These are phyloP conservation scores for Magallana gigas DNA, from an alignment of 1,140 invertebrate genomes.

Conservation along the genomic window DNA sequence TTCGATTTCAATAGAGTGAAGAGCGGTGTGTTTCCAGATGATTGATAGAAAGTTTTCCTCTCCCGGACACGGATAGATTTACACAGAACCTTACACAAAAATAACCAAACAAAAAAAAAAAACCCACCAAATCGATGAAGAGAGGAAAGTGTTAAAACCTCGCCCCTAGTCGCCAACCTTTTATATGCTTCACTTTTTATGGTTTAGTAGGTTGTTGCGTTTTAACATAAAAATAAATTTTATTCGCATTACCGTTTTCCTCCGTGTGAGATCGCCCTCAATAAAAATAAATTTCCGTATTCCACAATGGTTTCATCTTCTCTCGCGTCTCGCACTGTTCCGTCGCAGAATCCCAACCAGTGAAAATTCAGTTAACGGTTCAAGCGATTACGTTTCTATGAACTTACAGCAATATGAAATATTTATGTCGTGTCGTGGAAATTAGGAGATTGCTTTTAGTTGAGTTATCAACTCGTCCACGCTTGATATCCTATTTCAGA, in stretches of 20 bases:
- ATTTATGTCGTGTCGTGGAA: constrained; percentile 26
- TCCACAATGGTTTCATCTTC: not conserved
- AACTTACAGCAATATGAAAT: constrained; percentile 28
- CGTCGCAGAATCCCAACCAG: not conserved
- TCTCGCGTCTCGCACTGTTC: not conserved
- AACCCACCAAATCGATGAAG: not conserved
- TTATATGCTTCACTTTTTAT: constrained; percentile 8
- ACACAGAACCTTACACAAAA: not conserved
- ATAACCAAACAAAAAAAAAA: not conserved
- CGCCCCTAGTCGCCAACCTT: not conserved
- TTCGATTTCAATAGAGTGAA: no score
- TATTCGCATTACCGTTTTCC: constrained; percentile 3
- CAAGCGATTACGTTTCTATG: constrained; percentile 14
- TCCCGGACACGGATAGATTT: no score
- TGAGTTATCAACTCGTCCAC: constrained; percentile 17
- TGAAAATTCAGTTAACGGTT: constrained; percentile 19
- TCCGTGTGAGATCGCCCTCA: not conserved
- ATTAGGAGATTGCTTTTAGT: constrained; percentile 29
- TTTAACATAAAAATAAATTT: constrained; percentile 34
- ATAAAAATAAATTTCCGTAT: not conserved
- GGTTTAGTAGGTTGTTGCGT: not conserved
- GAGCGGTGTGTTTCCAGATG: no score
- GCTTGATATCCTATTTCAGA: constrained; percentile 36
- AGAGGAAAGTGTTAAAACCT: not conserved
- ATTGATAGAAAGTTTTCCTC: no score